Conservation (phyloP, 2,797 vertebrate species). For the Trichosurus vulpecula region DNA sequence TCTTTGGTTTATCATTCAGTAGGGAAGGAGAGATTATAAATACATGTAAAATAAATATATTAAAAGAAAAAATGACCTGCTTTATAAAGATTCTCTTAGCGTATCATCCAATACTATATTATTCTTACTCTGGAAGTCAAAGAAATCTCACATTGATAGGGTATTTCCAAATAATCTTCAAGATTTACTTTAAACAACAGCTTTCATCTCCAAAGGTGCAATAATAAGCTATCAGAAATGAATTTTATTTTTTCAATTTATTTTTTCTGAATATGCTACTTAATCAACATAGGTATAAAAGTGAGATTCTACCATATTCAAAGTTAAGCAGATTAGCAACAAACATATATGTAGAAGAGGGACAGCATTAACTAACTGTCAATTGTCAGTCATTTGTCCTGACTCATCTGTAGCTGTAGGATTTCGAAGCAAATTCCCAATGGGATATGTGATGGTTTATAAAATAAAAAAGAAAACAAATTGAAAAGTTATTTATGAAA, state of each 20-base stretch:
- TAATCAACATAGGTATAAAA: not conserved
- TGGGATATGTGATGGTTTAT: not conserved
- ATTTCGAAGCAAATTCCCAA: not conserved
- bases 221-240: not conserved
- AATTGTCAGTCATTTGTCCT: not conserved
- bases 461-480: not conserved
- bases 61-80: not conserved
- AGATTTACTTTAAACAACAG: not conserved
- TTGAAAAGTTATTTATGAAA: not conserved
- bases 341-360: not conserved
- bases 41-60: not conserved
- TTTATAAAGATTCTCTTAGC: not conserved
- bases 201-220: not conserved
- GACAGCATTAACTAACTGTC: conserved; percentile 13
- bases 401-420: not conserved
- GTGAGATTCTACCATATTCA: not conserved
- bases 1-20: not conserved
- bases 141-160: not conserved
- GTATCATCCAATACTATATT: not conserved
- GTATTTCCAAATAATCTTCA: not conserved
- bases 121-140: not conserved
- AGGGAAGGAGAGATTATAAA: not conserved
- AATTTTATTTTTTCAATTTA: not conserved
- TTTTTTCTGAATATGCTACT: not conserved
- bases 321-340: conserved; percentile 23